Percentiles rank a stretch among this genome's conserved stretches.
phyloP scores from a whole-genome alignment of 2,113 vertebrate species.

The Amphilophus citrinellus region DNA sequence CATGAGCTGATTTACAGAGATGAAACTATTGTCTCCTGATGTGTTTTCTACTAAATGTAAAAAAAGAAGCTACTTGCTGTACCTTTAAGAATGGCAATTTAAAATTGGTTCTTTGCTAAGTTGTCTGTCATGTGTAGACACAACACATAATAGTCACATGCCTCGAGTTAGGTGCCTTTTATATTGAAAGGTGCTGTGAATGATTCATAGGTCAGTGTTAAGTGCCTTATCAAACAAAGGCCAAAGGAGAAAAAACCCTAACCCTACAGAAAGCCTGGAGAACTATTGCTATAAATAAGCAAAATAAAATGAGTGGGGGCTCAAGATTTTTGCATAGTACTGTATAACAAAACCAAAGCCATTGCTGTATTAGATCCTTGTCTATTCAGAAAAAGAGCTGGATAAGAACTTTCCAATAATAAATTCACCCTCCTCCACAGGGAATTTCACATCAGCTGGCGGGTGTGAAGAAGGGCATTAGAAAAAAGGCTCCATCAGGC shows the following conservation, averaged over 20 bases:
- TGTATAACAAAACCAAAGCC: too few species aligned
- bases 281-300: too few species aligned
- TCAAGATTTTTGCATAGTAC: too few species aligned
- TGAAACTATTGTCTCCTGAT: too few species aligned
- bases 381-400: not conserved
- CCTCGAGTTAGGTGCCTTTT: not conserved
- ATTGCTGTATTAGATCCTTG: not conserved
- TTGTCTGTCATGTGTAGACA: not conserved
- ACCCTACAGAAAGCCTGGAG: not conserved
- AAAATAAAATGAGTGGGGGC: too few species aligned
- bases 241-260: too few species aligned
- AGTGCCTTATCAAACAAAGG: not conserved
- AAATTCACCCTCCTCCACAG: conserved; percentile 12
- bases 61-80: too few species aligned
- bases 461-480: conserved; percentile 49
- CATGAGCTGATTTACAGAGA: too few species aligned
- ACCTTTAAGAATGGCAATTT: not conserved
- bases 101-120: not conserved
- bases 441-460: conserved; percentile 28
- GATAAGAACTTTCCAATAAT: conserved; percentile 38
- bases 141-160: too few species aligned
- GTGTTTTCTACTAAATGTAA: too few species aligned
- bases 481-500: conserved; percentile 25
- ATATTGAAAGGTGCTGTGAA: too few species aligned
- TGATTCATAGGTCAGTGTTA: not conserved